These are phyloP conservation scores for Heterocephalus glaber DNA, from an alignment of 2,113 vertebrate genomes.

Conservation along the genomic window DNA sequence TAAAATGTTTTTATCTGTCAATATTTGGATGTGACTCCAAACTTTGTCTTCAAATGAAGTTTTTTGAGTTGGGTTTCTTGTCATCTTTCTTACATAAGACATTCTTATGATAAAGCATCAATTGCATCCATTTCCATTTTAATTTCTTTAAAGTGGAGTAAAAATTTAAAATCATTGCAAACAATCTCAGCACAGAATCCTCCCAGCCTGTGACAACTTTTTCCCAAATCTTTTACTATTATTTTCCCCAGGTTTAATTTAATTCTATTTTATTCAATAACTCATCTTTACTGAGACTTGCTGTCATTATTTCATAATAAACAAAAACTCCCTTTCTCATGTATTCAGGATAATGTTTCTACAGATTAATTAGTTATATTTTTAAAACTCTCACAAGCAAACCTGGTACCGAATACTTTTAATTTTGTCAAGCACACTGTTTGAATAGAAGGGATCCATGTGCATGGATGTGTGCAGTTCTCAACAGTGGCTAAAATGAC, in stretches of 20 bases:
- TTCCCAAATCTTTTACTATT: background rate
- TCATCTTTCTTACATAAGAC: conserved; percentile 23
- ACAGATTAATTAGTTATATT: background rate
- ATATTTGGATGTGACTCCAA: background rate
- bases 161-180: conserved; percentile 33
- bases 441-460: background rate
- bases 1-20: background rate
- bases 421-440: background rate
- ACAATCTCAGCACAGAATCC: background rate
- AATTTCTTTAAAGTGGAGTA: background rate
- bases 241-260: background rate
- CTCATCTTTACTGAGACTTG: background rate
- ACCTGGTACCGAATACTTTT: background rate
- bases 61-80: background rate
- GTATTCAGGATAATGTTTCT: background rate
- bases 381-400: background rate
- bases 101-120: background rate
- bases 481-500: background rate
- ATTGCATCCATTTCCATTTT: conserved; percentile 4
- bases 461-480: background rate
- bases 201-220: background rate
- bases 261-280: conserved; percentile 15
- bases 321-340: background rate
- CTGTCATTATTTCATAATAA: background rate
- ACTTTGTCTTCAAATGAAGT: background rate